Evolutionary conservation across 2,113 vertebrate species (phyloP), one percentile per base, ranked within the genome.

Genomic region (Bucco capensis): DNA sequence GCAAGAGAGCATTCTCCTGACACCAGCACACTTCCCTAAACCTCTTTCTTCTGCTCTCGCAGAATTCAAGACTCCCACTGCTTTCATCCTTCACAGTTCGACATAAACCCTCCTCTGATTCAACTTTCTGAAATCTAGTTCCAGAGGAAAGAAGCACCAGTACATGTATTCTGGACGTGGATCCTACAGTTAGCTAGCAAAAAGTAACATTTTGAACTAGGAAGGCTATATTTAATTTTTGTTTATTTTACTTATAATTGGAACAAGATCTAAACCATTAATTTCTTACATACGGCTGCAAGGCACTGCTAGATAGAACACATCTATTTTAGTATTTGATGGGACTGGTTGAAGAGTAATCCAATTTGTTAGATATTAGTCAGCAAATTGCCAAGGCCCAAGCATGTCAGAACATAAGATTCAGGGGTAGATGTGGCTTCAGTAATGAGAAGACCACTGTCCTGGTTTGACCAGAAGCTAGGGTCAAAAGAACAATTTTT

Each of bases 151-250:
- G 46, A 46, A 30, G 19, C 7, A 44, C 30, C 16, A 3, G 21
- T 60, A 2, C 14, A 28, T 2, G 0, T 30, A 31, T 16, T 49
- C 64, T 69, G 40, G 23, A 44, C 1, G 1, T 31, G 28, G 31
- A 27, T 71, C 70, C 24, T 72, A 4, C 42, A 71, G 19, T 30
- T 78, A 84, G 10, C 31, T 33, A 37, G 40, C 21, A 31, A 44
- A 74, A 77, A 37, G 15, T 57, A 79, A 40, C 1, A 0, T 7
- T 23, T 90, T 37, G 35, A 62, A 57, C 16, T 51, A 50, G 17
- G 23, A 87, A 47, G 10, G 6, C 15, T 44, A 1, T 64, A 23
- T 76, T 69, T 73, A 4, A 10, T 57, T 87, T 79, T 69, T 49
- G 13, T 28, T 87, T 56, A 2, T 10, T 85, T 88, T 37, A 6